Base-by-base conservation (phyloP, 2,888 invertebrate species). In the Synanthedon vespiformis region DNA sequence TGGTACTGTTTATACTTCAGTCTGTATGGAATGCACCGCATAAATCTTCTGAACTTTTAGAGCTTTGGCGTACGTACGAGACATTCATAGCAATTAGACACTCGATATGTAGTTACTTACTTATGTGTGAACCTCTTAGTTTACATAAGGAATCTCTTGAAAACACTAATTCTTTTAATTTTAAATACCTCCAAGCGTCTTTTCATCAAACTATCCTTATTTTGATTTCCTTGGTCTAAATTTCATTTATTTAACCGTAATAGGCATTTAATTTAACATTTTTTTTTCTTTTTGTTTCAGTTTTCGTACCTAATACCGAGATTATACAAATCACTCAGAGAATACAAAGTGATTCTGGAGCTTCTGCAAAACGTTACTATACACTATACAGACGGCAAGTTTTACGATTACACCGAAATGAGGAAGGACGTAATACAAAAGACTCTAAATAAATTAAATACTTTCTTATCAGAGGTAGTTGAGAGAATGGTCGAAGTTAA, bases 401-500 rank as follows among this genome's bases (percentile, higher is more conserved):
- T 82, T 61, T 80, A 79, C 53, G 76, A 75, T 58, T 84, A 81
- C 57, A 80, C 27, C 27, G 48, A 83, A 58, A 63, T 86, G 62
- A 68, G 76, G 59, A 61, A 87, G 74, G 67, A 79, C 12, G 67
- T 81, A 44, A 76, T 89, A 51, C 70, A 71, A n/a, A 69, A 75
- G 48, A 74, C 80, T n/a, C 62, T 86, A 16, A 72, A 76, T 54
- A 65, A 74, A 71, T 74, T 92, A 51, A 75, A 89, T 59, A 90
- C 91, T 70, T 89, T 91, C 47, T 89, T 91, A 56, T 89, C 89
- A 2, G 89, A 89, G 58, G 70, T 88, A 41, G 73, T 73, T 40
- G 82, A 81, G 47, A 78, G 77, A 48, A 88, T 90, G 69, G 61
- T 74, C 6, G 72, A 61, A 4, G 82, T 71, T 53, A 82, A 69